Base-by-base conservation (phyloP, 2,888 invertebrate genomes). In the Drosophila diplacantha region DNA sequence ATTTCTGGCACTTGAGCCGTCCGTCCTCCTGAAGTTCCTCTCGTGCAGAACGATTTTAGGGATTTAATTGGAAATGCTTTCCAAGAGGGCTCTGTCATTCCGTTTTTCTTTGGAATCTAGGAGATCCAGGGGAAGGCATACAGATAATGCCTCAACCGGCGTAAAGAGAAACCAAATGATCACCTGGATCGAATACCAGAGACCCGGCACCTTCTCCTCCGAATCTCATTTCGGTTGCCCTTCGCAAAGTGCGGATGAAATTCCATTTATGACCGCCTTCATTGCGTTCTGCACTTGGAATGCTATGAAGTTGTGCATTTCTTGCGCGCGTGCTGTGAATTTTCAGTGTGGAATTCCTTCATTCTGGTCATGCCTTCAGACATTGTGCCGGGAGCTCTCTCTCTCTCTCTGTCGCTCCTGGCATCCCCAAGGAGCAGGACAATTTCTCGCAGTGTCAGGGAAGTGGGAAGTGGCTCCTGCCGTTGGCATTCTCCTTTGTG, bases 281-380 rank as follows among this genome's bases (percentile, higher is more conserved):
- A 75, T 74, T 80, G 79, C 74, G 78, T 82, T 71, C 72, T 80
- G 71, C 71, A 72, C 79, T 74, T 72, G 81, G 83, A 75, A 83
- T 81, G 72, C 79, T 67, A 74, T 81, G 71, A 71, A 81, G 81
- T 81, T 83, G 81, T 81, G 81, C 82, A 81, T 81, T 81, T 83
- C 80, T 79, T 81, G 71, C 65, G 79, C 81, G 83, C 83, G 81
- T 81, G 75, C 81, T 67, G 70, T 55, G 83, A 75, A 83, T 81
- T 76, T 66, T 72, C 70, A 74, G 80, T 74, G 81, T 75, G 81
- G 79, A 81, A 81, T 81, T 81, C 76, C 77, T 66, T 68, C 77
- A 83, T 83, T 76, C 75, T 75, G 76, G 69, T 66, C 79, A 81
- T 79, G 69, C 81, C 81, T 60, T 44, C 66, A 72, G 79, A 78